Base-by-base conservation (phyloP, 2,113 vertebrate genomes). In the Gallinago media region DNA sequence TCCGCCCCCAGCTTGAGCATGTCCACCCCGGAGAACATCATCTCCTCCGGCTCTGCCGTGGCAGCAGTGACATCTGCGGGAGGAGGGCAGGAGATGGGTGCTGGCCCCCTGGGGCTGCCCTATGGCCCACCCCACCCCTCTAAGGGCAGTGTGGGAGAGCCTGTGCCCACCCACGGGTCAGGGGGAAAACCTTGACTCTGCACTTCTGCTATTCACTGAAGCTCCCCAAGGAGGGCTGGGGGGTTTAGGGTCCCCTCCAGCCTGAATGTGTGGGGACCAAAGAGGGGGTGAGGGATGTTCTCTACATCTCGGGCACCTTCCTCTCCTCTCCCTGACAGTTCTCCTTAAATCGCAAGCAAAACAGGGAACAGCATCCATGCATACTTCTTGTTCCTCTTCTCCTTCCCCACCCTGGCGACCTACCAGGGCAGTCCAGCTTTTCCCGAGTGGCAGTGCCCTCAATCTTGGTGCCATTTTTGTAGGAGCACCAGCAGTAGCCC, bases 401-500 rank as follows among this genome's bases (percentile, higher is more conserved):
- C 59, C 63, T 29, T 55, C 56, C 90, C 67, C 38, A 58, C 32
- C 38, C 29, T 17, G 15, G 34, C 0, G 7, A 95, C 98, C 96
- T 98, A 98, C 97, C 96, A 2, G 89, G 88, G 85, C 99, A 99
- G 29, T 98, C 76, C 18, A 96, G 97, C 52, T 31, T 97, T 6
- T 88, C 97, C 1, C 96, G 97, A 52, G 89, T 97, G 75, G 44
- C 29, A 80, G 99, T 98, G 96, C 97, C 97, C 63, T 97, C 86
- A 21, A 99, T 97, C 97, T 63, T 25, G 13, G 81, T 97, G 92
- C 99, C 99, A 4, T 97, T 97, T 94, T 96, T 95, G 94, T 99
- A 98, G 98, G 98, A 98, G 66, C 99, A 99, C 99, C 99, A 99
- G 98, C 99, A 99, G 94, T 81, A 98, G 58, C 98, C 98, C 0